Evolutionary conservation across 2,797 vertebrate genomes (phyloP), one percentile per base, ranked within the genome.

Genomic region (Oryzias sinensis): DNA sequence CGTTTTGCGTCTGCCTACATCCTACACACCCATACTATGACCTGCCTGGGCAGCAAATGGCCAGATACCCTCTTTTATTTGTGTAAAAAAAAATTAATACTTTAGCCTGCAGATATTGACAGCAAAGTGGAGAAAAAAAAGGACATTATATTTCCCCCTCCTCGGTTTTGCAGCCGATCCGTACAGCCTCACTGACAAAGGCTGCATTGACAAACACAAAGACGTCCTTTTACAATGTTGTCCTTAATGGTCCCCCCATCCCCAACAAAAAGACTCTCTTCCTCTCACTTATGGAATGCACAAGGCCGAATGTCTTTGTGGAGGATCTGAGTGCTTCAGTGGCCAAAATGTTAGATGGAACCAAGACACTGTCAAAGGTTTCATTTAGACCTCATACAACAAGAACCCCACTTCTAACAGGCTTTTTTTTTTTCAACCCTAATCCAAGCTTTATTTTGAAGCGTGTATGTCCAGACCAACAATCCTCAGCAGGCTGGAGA

Each of bases 201-300:
- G 53, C 81, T 81, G 87, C 84, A 92, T 89, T 92, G 87, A 92
- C 85, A 65, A 63, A 54, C 71, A 91, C 88, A 91, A 89, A 91
- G 88, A 70, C 62, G 49, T 50, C 81, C 78, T 88, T 88, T 82
- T 70, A 82, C 62, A 53, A 20, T 20, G 81, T 20, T 40, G 53
- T 77, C 75, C 75, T 85, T 87, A 81, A 87, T 83, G 86, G 72
- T 86, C 85, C 70, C 25, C 29, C 29, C 29, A 89, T 86, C 81
- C 84, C 83, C 68, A 72, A 84, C 90, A 89, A 89, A 84, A 75
- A 89, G 77, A 72, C 62, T 78, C 74, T 85, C 76, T 87, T 82
- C 85, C 74, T 65, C 72, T 57, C 68, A 16, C 69, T 65, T 61
- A 55, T 71, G 81, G 87, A 91, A 89, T 86, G 84, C 65, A 82